A percentile compares a stretch with the other conserved stretches of the same genome.
Conservation (phyloP, 1,140 invertebrate genomes). For the Mercenaria mercenaria region DNA sequence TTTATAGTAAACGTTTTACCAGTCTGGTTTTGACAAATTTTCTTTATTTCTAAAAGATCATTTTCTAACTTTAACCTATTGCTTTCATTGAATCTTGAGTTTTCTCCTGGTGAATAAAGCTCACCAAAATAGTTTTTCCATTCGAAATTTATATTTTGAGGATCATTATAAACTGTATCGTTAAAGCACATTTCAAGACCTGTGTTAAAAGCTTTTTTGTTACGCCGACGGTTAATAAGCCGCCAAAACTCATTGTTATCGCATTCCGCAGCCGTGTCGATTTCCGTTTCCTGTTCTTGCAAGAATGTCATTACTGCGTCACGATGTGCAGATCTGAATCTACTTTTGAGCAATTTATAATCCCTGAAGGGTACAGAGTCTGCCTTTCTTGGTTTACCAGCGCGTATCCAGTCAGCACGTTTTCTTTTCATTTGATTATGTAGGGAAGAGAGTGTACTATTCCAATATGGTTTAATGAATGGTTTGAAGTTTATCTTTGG, state of each 20-base stretch:
- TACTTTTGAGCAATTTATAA: background rate
- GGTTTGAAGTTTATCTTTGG: background rate
- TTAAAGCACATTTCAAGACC: too few species aligned
- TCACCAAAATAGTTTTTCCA: too few species aligned
- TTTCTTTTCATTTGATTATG: background rate
- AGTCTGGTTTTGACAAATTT: background rate
- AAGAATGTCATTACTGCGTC: background rate
- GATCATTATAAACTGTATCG: too few species aligned
- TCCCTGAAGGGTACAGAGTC: too few species aligned
- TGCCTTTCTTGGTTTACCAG: background rate
- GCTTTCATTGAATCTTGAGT: too few species aligned
- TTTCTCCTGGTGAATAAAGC: too few species aligned
- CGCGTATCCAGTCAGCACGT: background rate
- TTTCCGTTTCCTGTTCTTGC: background rate
- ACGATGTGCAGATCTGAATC: background rate
- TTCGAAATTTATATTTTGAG: too few species aligned
- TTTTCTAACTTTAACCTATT: background rate
- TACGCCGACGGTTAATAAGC: background rate
- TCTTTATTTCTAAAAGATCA: background rate
- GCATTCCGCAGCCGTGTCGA: background rate
- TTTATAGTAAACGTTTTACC: background rate
- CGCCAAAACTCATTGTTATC: slow-evolving; percentile 34
- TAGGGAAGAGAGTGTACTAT: background rate
- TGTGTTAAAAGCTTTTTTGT: background rate
- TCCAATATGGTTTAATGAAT: background rate